Evolutionary conservation across 2,797 vertebrate genomes (phyloP), one percentile per base, ranked within the genome.

Genomic region (Melanogrammus aeglefinus): DNA sequence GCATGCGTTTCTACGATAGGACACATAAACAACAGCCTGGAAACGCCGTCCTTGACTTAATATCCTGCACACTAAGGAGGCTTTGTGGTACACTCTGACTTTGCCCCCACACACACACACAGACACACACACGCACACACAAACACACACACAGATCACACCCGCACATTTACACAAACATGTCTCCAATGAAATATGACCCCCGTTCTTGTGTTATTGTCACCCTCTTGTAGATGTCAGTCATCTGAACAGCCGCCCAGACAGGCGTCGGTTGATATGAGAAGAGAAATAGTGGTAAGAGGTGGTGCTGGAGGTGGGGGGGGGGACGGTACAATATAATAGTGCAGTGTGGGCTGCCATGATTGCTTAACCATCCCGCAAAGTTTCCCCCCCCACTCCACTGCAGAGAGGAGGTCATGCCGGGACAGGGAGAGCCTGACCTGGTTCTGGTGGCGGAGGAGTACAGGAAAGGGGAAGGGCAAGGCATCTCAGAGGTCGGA

Each of bases 401-500:
- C 18, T 3, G 0, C 3, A 47, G 44, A 47, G 13, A 16, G 12
- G 44, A 4, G 44, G 44, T 47, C 44, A 47, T 3, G 3, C 44
- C 13, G 44, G 44, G 44, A 47, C 44, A 47, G 13, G 44, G 44
- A 47, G 44, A 47, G 44, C 38, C 38, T 39, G 38, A 0, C 4
- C 4, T 75, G 81, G 78, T 79, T 6, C 38, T 39, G 38, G 38
- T 31, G 8, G 7, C 38, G 24, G 18, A 69, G 57, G 51, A 35
- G 75, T 75, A 29, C 76, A 78, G 78, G 51, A 27, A 63, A 24
- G 71, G 57, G 35, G 27, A 79, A 78, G 77, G 51, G 24, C 35
- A 36, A 18, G 21, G 2, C 66, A 9, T 47, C 72, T 72, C 16
- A 66, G 72, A 82, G 76, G 86, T 81, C 80, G 78, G 81, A 86